Evolutionary conservation across 2,797 vertebrate species (phyloP), one percentile per base, ranked within the genome.

Genomic region (Notolabrus celidotus): DNA sequence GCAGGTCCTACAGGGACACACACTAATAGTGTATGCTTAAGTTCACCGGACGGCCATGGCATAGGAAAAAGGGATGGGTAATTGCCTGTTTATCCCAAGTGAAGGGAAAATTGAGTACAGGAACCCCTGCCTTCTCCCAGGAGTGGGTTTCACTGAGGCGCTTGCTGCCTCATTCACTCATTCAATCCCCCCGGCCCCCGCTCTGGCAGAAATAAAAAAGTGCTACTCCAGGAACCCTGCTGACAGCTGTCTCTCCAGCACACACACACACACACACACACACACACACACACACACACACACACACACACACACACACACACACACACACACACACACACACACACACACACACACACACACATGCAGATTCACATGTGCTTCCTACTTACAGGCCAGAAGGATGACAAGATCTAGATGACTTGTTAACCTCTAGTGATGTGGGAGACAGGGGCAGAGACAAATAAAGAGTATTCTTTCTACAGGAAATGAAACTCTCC

Each of bases 21-120:
- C 95, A 91, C 96, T 96, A 97, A 97, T 98, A 96, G 94, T 91
- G 93, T 95, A 93, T 94, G 94, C 96, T 97, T 96, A 96, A 95
- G 93, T 96, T 96, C 95, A 95, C 92, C 85, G 93, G 93, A 96
- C 89, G 94, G 94, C 95, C 96, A 94, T 95, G 95, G 95, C 94
- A 93, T 95, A 93, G 94, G 94, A 95, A 94, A 95, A 96, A 94
- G 94, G 94, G 94, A 96, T 95, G 95, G 94, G 95, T 91, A 96
- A 98, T 97, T 98, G 96, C 95, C 96, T 96, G 95, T 96, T 97
- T 97, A 96, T 97, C 95, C 95, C 95, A 93, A 90, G 94, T 92
- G 95, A 96, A 95, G 93, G 89, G 86, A 76, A 96, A 95, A 95
- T 92, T 93, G 93, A 95, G 94, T 94, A 92, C 88, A 94, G 93